Evolutionary conservation across 2,797 vertebrate genomes (phyloP), one percentile per base, ranked within the genome.

Genomic region (Adelosebastes latens): DNA sequence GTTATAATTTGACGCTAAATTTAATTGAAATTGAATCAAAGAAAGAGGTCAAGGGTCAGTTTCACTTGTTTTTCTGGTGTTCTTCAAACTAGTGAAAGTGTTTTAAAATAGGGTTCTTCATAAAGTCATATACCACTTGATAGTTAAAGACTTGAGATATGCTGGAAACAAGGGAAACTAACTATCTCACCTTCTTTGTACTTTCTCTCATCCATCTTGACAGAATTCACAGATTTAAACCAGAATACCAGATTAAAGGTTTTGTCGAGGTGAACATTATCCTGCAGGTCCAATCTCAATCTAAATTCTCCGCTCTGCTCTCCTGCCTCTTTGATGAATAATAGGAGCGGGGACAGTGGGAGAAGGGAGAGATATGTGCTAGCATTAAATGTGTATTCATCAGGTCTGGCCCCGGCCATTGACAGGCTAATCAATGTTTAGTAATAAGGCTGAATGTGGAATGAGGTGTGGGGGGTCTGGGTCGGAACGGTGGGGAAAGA

Each of bases 371-470:
- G 81, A 87, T 81, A 88, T 79, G 83, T 84, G 67, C 13, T n/a
- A 77, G 82, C 82, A 79, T 86, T 89, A 91, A 90, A 92, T 92
- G 89, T 90, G 91, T 89, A 94, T 95, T 94, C 88, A 91, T 93
- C 93, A 92, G 92, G 85, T 76, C 88, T 78, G 90, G 91, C 72
- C 88, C 32, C 3, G 64, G 86, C 79, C 92, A 93, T 79, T 89
- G 94, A 90, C 92, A 80, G 81, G 79, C 88, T 91, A 94, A 97
- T 97, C 96, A 88, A 97, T 97, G 94, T 87, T 92, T 88, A 94
- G 93, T 94, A 95, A 84, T 90, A 95, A 93, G 93, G 93, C 94
- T 92, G 96, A 95, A 96, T 97, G 95, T 95, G 89, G 91, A 93
- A 95, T 94, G 92, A 96, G 93, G 82, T 76, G 81, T 72, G 75